phyloP scores from a whole-genome alignment of 2,888 invertebrate genomes.

The Trichacis sp. region DNA sequence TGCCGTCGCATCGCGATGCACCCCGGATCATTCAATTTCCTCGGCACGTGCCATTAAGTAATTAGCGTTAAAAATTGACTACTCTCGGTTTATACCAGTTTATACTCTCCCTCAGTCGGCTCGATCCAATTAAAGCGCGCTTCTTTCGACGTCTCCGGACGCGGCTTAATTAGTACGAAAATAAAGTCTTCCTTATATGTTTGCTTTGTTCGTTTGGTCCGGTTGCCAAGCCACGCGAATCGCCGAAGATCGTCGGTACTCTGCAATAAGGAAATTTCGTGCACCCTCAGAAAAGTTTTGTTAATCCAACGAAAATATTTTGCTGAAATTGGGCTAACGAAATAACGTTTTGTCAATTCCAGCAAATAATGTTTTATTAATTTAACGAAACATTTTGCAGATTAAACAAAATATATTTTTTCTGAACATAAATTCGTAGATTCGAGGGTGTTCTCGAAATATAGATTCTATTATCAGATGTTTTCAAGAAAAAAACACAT shows the following conservation, averaged over 20 bases:
- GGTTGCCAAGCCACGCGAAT: neutral
- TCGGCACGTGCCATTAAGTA: constrained; percentile 12
- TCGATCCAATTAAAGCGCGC: constrained; percentile 17
- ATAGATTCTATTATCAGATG: no score
- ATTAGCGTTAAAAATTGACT: constrained; percentile 16
- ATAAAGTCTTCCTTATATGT: constrained; percentile 45
- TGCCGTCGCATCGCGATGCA: neutral
- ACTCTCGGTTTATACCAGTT: neutral
- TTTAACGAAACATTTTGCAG: no score
- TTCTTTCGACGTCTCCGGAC: constrained; percentile 17
- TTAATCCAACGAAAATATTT: no score
- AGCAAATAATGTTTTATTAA: no score
- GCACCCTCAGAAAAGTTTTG: no score
- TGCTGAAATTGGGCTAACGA: no score
- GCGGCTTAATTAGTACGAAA: constrained; percentile 58
- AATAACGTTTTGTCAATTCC: no score
- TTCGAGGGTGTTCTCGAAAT: no score
- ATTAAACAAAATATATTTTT: no score
- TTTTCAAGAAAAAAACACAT: no score
- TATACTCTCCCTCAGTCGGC: constrained; percentile 9
- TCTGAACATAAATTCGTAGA: no score
- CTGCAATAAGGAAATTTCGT: neutral
- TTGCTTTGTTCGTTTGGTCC: constrained; percentile 6
- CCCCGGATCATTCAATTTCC: constrained; percentile 11
- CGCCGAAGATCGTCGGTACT: neutral